A percentile compares a stretch with the other conserved stretches of the same genome.
Evolutionary conservation across 2,888 invertebrate species (phyloP).

Genomic region (Cerceris rybyensis): DNA sequence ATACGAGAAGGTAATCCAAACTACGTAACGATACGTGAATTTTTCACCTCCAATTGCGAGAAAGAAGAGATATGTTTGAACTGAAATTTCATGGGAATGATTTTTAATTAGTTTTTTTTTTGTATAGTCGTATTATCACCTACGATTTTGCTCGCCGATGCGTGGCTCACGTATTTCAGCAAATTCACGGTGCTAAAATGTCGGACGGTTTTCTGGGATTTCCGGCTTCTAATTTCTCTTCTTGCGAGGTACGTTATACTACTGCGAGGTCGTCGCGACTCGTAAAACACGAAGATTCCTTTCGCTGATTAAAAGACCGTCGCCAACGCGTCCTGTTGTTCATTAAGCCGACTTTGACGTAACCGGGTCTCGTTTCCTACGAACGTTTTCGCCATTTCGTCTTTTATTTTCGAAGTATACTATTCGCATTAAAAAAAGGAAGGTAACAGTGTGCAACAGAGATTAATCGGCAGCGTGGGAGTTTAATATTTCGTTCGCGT

Average conservation of each 20-base stretch:
- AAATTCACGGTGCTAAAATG: neutral
- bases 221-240: constrained; percentile 23
- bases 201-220: constrained; percentile 18
- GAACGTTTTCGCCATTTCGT: constrained; percentile 34
- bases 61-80: neutral
- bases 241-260: constrained; percentile 3
- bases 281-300: constrained; percentile 63
- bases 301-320: constrained; percentile 58
- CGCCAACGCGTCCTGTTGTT: constrained; percentile 52
- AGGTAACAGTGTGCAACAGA: neutral
- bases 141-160: constrained; percentile 3
- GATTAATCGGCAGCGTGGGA: neutral
- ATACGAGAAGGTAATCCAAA: neutral
- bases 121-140: neutral
- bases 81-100: constrained; percentile 5
- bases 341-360: constrained; percentile 30
- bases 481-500: no score
- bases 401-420: constrained; percentile 3
- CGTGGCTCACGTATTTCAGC: neutral
- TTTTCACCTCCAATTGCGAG: neutral
- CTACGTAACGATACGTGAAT: neutral
- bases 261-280: constrained; percentile 54
- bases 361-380: constrained; percentile 37
- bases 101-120: constrained; percentile 4
- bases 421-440: neutral